These are phyloP conservation scores for Notodonta ziczac DNA, from an alignment of 2,888 invertebrate species.

Conservation along the genomic window DNA sequence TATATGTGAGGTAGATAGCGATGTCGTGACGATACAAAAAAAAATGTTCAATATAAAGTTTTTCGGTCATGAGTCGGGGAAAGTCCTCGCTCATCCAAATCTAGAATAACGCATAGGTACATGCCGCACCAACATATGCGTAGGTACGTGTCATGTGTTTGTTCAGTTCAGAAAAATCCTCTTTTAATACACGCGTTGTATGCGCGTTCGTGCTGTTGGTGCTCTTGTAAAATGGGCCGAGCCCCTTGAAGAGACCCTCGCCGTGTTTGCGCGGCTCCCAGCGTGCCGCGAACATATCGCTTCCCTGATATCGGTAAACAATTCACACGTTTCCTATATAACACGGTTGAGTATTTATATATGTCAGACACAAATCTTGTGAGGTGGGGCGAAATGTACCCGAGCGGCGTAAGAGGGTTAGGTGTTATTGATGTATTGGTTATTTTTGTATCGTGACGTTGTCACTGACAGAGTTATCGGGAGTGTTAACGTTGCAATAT, in stretches of 20 bases:
- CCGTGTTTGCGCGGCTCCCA: conserved; percentile 43
- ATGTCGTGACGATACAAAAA: no score
- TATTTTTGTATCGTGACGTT: conserved; percentile 27
- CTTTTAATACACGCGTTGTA: conserved; percentile 27
- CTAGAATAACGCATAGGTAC: not conserved
- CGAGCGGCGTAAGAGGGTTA: conserved; percentile 31
- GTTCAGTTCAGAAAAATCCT: not conserved
- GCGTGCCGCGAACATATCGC: conserved; percentile 46
- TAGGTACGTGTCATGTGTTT: not conserved
- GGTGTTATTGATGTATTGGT: conserved; percentile 38
- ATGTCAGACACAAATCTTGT: conserved; percentile 38
- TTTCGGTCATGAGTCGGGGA: no score
- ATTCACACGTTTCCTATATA: conserved; percentile 53
- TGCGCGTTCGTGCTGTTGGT: conserved; percentile 27
- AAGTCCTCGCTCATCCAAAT: not conserved
- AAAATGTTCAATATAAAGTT: no score
- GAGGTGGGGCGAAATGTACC: conserved; percentile 42
- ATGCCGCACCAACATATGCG: not conserved
- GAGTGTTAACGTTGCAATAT: not conserved
- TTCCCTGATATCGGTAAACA: conserved; percentile 59
- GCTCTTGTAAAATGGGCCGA: conserved; percentile 41
- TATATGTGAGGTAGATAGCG: no score
- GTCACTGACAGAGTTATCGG: conserved; percentile 9
- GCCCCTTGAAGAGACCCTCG: conserved; percentile 37
- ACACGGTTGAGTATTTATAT: conserved; percentile 35